Percentiles rank a stretch among this genome's conserved stretches.
Evolutionary conservation across 2,888 invertebrate species (phyloP).

Genomic region (Cephus spinipes): DNA sequence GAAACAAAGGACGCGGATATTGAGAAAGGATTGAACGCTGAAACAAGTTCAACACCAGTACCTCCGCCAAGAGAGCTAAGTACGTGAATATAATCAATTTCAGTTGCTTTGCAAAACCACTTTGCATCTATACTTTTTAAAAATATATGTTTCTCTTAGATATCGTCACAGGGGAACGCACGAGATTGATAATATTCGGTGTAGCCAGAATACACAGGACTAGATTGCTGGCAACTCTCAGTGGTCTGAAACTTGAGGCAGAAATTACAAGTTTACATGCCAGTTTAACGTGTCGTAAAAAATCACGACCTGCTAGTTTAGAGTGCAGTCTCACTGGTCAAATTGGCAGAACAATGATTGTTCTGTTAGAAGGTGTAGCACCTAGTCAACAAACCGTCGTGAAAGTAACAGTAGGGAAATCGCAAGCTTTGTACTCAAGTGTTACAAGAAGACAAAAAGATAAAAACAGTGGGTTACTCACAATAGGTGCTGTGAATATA

Average conservation of each 20-base stretch:
- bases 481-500: conserved; percentile 89
- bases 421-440: conserved; percentile 92
- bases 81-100: conserved; percentile 39
- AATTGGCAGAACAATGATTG: conserved; percentile 92
- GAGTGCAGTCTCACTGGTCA: conserved; percentile 90
- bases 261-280: conserved; percentile 92
- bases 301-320: conserved; percentile 76
- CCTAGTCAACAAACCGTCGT: conserved; percentile 95
- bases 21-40: conserved; percentile 69
- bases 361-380: conserved; percentile 88
- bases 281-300: conserved; percentile 92
- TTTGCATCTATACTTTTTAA: neutral
- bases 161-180: conserved; percentile 73
- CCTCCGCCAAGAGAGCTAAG: conserved; percentile 64
- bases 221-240: conserved; percentile 87
- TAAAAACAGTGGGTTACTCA: conserved; percentile 84
- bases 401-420: conserved; percentile 91
- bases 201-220: conserved; percentile 89
- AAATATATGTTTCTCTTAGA: conserved; percentile 46
- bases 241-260: conserved; percentile 93
- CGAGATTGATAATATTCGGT: conserved; percentile 87
- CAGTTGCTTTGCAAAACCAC: neutral
- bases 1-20: conserved; percentile 72
- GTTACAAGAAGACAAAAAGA: conserved; percentile 80
- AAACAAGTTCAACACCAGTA: conserved; percentile 64